Evolutionary conservation across 2,797 vertebrate species (phyloP), one percentile per base, ranked within the genome.

Genomic region (Leucoraja ocellata): DNA sequence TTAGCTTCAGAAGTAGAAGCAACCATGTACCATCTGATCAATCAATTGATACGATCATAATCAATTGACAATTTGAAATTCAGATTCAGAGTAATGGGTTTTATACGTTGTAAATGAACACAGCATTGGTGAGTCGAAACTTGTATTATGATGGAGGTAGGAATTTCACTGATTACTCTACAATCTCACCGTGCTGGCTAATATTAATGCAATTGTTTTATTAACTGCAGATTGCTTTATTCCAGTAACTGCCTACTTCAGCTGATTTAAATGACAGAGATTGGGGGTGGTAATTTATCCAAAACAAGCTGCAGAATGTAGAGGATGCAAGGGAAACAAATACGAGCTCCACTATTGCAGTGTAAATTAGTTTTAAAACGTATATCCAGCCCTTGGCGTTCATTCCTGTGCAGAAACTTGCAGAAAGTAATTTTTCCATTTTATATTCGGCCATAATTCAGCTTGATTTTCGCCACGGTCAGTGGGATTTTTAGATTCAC

Each of bases 41-140:
- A 18, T 13, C 54, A 83, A 9, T 25, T 11, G 10, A 25, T 39
- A 18, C 54, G 25, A 84, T 61, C 14, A 4, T 65, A 88, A 68
- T 88, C 36, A 88, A 16, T 88, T 88, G 36, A 88, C 65, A 63
- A 68, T 88, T 88, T 68, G n/a, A 68, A 68, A 36, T 65, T 21
- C 61, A 21, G n/a, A 2, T 18, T 88, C 63, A 8, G n/a, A 68
- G 9, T 32, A 36, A 86, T 86, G 4, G 83, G 58, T 65, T 86
- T 88, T 39, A 88, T 88, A 13, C 61, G 1, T 32, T 65, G 28
- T 88, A 88, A 65, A 88, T 88, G 63, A 36, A 9, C 32, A 21
- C n/a, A 68, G 2, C 68, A 68, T 18, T 23, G 14, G 5, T 65
- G 84, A 18, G 13, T 7, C 11, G 18, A 32, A 32, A 21, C 36